A percentile compares a stretch with the other conserved stretches of the same genome.
phyloP scores from a whole-genome alignment of 1,140 invertebrate species.

The Gyrodactylus salaris region DNA sequence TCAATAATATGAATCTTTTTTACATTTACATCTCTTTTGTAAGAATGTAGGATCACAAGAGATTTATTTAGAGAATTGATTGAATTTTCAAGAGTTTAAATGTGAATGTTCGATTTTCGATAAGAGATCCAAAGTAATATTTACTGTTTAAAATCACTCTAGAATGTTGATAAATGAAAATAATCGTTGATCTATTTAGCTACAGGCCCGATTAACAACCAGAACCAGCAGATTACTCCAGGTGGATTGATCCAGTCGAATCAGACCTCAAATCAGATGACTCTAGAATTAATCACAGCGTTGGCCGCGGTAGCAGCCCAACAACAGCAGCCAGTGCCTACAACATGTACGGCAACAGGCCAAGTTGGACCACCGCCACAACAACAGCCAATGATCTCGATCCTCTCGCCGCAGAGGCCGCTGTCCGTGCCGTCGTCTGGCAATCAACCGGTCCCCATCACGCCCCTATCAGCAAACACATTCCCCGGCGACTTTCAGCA shows the following conservation, averaged over 20 bases:
- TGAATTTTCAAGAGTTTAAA: no score
- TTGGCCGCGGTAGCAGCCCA: not conserved
- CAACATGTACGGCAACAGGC: not conserved
- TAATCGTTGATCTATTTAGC: no score
- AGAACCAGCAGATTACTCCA: no score
- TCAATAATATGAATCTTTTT: no score
- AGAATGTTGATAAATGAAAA: no score
- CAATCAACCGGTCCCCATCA: not conserved
- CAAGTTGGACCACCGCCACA: not conserved
- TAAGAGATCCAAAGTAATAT: no score
- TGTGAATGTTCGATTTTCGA: no score
- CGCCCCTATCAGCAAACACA: not conserved
- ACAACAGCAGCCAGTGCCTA: not conserved
- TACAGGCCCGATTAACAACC: no score
- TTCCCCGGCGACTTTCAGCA: not conserved
- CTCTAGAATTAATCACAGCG: not conserved
- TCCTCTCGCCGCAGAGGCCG: not conserved
- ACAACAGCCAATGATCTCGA: not conserved
- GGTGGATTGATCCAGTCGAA: not conserved
- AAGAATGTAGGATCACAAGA: no score
- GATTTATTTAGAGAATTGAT: no score
- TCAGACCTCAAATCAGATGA: not conserved
- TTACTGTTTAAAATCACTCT: no score
- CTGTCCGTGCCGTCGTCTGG: not conserved
- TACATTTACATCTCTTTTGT: no score